A percentile compares a stretch with the other conserved stretches of the same genome.
These are phyloP conservation scores for Masticophis lateralis DNA, from an alignment of 2,797 vertebrate genomes.

Conservation along the genomic window DNA sequence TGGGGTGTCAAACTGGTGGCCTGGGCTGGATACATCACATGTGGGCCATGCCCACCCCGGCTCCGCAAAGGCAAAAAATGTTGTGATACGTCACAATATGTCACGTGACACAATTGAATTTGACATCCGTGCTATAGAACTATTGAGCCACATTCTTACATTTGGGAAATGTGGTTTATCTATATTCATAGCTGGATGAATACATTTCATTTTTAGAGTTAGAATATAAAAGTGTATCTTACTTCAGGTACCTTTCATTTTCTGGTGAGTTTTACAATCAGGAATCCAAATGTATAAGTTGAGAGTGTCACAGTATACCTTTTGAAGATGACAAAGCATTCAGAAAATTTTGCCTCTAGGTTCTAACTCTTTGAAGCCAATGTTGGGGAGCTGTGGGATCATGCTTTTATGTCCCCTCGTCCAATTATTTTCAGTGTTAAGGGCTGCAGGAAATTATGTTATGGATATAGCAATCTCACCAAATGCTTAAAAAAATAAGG, in stretches of 20 bases:
- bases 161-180: neutral
- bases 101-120: rapidly evolving
- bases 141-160: neutral
- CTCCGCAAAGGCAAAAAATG: too few relatives aligned
- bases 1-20: too few relatives aligned
- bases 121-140: neutral
- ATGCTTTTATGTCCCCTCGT: neutral
- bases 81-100: rapidly evolving
- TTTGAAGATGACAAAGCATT: neutral
- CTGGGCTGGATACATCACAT: too few relatives aligned
- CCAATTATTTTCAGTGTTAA: neutral
- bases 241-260: neutral
- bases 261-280: neutral
- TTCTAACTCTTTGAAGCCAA: neutral
- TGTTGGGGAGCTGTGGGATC: neutral
- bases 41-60: too few relatives aligned
- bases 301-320: too few relatives aligned
- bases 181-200: neutral
- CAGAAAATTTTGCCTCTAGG: neutral
- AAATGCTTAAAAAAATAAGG: neutral
- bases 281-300: neutral
- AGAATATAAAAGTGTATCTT: neutral
- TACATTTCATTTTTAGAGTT: neutral
- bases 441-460: neutral
- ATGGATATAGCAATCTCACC: neutral